Base-by-base conservation (phyloP, 1,140 invertebrate genomes). In the Antheraea pernyi region DNA sequence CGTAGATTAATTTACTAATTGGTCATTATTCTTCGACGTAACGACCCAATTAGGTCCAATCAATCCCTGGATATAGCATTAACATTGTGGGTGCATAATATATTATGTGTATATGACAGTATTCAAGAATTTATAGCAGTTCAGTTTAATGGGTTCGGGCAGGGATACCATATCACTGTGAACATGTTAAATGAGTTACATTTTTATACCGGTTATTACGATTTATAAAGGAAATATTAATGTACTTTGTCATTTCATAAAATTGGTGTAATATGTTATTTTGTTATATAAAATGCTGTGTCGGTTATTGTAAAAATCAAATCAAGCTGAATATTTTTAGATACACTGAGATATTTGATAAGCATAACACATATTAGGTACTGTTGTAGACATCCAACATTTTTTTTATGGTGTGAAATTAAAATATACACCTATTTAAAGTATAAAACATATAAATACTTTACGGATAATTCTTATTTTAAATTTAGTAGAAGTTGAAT, bases 41-140 rank as follows among this genome's bases (percentile, higher is more conserved):
- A 89, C 83, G 83, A 85, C 76, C 83, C 89, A 89, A 90, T 90
- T 91, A 87, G 82, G 74, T 84, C 81, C 88, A 89, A 91, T 91
- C 89, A 90, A 91, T 89, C 81, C 83, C 77, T 79, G 76, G 46
- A 81, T 85, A 86, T 75, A 84, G 76, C 80, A 81, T 86, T 82
- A 86, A 85, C 74, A 77, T 82, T 83, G 74, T 78, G 69, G 74
- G 68, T 81, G 76, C 75, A 81, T 82, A 80, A 84, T 80, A 83
- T 84, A 86, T 83, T 83, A 82, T 77, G 69, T 46, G 72, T 86
- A 87, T 90, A 88, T 84, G 83, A 88, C 81, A 82, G 82, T 80
- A 78, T 72, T 69, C 60, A 64, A 70, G 76, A 82, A 85, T 88
- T 82, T 79, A 81, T 78, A 68, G 69, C 71, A 72, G 58, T 73